Evolutionary conservation across 2,797 vertebrate species (phyloP), one percentile per base, ranked within the genome.

Genomic region (Hafferia zeledoni): DNA sequence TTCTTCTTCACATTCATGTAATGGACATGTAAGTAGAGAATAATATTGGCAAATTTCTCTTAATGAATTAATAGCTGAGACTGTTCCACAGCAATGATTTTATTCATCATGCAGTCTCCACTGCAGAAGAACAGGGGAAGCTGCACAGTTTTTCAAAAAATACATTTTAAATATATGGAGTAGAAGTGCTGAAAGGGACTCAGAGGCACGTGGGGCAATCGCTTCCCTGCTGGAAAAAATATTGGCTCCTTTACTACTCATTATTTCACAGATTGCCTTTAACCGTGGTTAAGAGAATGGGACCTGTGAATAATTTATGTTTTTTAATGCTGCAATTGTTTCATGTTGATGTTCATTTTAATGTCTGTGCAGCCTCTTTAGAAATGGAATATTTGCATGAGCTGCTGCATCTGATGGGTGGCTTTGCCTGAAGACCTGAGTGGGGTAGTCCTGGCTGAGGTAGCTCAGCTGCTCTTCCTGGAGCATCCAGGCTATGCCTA

Each of bases 191-290:
- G 72, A 90, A 91, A 95, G 69, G 74, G 68, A 69, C 67, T 93
- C 11, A 12, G 61, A 85, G 44, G 41, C 68, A 83, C 79, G 70
- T 15, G n/a, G 37, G 90, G 50, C 60, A 75, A 86, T 61, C 79
- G 83, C 60, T 90, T 90, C 81, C 69, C 78, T 70, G 81, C 18
- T 15, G 80, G 60, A 97, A 76, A 89, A 95, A 80, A 70, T 57
- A 67, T 60, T 77, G 83, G 41, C 60, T 94, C 39, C 44, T 77
- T 95, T 77, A 53, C 28, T 70, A 49, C 59, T 90, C 83, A 31
- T 76, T 79, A 91, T 93, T 90, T 87, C 75, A 77, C 72, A 83
- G 61, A 88, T 35, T 69, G 53, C 60, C 60, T 90, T 90, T 84
- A 94, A 87, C 77, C 28, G 3, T 17, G 6, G 52, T 78, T 79